phyloP scores from a whole-genome alignment of 2,113 vertebrate genomes.

The Chloebia gouldiae region DNA sequence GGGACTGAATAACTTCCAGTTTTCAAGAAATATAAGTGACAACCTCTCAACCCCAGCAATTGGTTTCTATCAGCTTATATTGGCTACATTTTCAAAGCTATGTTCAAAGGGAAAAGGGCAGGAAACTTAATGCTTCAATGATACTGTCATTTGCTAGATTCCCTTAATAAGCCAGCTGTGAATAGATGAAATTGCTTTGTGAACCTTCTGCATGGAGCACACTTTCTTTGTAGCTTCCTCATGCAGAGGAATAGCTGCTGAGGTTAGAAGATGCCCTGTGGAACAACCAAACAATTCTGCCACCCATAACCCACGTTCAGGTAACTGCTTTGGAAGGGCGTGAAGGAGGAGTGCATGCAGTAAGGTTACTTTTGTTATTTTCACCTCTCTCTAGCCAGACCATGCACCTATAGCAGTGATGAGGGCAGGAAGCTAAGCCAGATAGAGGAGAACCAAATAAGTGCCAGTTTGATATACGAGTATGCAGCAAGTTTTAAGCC shows the following conservation, averaged over 20 bases:
- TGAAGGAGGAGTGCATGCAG: background rate
- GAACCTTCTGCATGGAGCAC: conserved; percentile 5
- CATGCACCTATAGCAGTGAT: background rate
- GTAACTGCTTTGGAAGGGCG: background rate
- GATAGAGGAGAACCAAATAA: conserved; percentile 49
- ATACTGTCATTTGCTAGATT: conserved; percentile 43
- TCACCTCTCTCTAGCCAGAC: background rate
- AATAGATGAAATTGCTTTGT: conserved; percentile 56
- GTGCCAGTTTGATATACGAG: conserved; percentile 57
- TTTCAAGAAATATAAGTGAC: conserved; percentile 53
- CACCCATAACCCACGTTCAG: background rate
- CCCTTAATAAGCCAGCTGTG: conserved; percentile 49
- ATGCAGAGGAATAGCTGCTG: background rate
- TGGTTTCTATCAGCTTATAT: conserved; percentile 47
- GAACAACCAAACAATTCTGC: conserved; percentile 3
- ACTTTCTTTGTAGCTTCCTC: background rate
- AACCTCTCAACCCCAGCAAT: conserved; percentile 42
- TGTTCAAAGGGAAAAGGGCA: conserved; percentile 49
- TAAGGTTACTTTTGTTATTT: conserved; percentile 3
- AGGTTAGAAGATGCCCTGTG: background rate
- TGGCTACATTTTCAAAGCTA: conserved; percentile 44
- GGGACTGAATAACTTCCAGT: background rate
- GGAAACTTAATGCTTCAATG: conserved; percentile 43
- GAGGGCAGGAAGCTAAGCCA: conserved; percentile 18
- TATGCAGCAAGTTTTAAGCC: conserved; percentile 22